These are phyloP conservation scores for Sarcophaga variegata DNA, from an alignment of 2,888 invertebrate species.

Conservation along the genomic window DNA sequence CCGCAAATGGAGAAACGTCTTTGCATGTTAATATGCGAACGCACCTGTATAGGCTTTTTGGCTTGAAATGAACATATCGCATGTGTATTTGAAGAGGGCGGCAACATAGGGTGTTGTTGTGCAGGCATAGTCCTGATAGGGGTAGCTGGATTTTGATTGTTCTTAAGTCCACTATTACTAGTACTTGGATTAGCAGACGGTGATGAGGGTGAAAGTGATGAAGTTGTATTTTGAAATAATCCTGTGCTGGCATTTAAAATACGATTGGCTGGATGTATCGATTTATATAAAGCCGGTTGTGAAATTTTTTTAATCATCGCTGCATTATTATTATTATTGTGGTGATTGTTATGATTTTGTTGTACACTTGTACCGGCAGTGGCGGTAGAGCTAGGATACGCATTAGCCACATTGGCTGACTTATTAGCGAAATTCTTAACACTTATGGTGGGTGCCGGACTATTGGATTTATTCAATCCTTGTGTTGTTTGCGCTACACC, in stretches of 20 bases:
- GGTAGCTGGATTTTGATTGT: not conserved
- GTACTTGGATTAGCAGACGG: not conserved
- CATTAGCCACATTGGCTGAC: not conserved
- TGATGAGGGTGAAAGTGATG: not conserved
- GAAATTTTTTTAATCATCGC: not conserved
- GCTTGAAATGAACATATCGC: not conserved
- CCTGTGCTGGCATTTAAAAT: constrained; percentile 45
- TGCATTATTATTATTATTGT: not conserved
- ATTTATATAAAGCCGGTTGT: not conserved
- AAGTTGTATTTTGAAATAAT: constrained; percentile 29
- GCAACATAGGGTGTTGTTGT: constrained; percentile 33
- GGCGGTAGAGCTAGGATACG: not conserved
- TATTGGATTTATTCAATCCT: not conserved
- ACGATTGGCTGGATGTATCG: constrained; percentile 32
- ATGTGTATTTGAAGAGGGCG: constrained; percentile 15
- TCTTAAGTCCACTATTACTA: not conserved
- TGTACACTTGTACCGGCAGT: too few relatives aligned
- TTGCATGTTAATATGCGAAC: constrained; percentile 12
- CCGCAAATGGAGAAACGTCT: constrained; percentile 64
- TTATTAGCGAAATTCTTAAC: not conserved
- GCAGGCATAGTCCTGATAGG: not conserved
- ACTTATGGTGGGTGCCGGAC: not conserved
- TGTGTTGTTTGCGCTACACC: not conserved
- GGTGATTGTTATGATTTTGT: too few relatives aligned
- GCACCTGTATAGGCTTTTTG: constrained; percentile 11